A percentile compares a stretch with the other conserved stretches of the same genome.
Evolutionary conservation across 2,113 vertebrate species (phyloP).

Genomic region (Hyaena hyaena): DNA sequence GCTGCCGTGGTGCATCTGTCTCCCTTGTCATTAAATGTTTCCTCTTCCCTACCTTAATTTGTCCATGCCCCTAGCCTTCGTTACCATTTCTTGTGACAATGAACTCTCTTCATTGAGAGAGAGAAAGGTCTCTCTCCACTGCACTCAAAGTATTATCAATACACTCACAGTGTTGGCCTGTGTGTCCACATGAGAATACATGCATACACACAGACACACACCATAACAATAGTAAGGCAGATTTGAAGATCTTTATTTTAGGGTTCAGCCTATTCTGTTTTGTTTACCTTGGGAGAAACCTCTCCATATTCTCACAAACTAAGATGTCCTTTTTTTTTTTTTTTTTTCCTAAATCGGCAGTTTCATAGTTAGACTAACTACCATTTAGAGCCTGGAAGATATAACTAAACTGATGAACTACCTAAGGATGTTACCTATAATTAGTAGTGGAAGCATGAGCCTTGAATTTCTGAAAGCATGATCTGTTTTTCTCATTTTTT

Average conservation of each 20-base stretch:
- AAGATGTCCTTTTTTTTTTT: not conserved
- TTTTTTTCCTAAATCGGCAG: not conserved
- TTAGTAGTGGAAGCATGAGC: not conserved
- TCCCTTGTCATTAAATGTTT: not conserved
- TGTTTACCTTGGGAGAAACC: not conserved
- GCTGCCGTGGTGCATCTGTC: not conserved
- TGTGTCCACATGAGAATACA: not conserved
- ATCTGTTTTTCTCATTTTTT: slow-evolving; percentile 47
- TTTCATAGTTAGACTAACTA: slow-evolving; percentile 22
- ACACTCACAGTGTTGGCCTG: not conserved
- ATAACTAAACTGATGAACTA: not conserved
- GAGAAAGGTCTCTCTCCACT: not conserved
- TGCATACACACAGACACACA: not conserved
- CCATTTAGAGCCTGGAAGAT: not conserved
- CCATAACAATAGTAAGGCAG: not conserved
- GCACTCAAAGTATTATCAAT: not conserved
- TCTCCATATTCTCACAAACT: slow-evolving; percentile 25
- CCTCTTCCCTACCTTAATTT: not conserved
- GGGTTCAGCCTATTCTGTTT: not conserved
- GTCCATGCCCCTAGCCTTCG: not conserved
- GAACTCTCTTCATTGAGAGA: no score
- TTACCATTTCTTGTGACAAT: not conserved
- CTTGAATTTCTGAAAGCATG: slow-evolving; percentile 30
- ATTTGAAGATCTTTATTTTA: not conserved
- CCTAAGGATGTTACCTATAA: slow-evolving; percentile 15